phyloP scores from a whole-genome alignment of 2,113 vertebrate genomes.

The Phoenicopterus ruber region DNA sequence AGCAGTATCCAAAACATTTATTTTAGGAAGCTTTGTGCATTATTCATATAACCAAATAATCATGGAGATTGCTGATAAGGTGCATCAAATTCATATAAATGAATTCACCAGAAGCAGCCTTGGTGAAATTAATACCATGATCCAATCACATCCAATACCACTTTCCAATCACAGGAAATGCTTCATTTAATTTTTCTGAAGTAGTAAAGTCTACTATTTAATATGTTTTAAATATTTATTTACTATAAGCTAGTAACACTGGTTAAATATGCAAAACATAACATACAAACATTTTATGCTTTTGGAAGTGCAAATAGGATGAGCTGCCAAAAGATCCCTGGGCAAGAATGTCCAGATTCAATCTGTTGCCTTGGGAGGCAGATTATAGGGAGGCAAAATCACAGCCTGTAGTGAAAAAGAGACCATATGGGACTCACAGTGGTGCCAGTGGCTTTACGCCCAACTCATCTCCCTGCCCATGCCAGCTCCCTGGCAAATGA shows the following conservation, averaged over 20 bases:
- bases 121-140: background rate
- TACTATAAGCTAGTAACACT: background rate
- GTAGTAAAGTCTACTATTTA: background rate
- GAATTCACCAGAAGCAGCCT: background rate
- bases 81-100: background rate
- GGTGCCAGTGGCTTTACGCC: background rate
- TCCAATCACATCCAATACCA: background rate
- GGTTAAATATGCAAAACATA: background rate
- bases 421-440: conserved; percentile 19
- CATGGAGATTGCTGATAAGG: background rate
- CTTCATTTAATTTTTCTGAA: background rate
- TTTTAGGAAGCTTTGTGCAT: background rate
- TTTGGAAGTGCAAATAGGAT: background rate
- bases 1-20: background rate
- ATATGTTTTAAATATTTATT: background rate
- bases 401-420: background rate
- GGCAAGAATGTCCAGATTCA: conserved; percentile 36
- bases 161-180: background rate
- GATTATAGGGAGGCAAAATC: background rate
- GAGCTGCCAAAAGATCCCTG: conserved; percentile 26
- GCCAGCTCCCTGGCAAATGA: background rate
- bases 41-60: background rate
- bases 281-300: conserved; percentile 21
- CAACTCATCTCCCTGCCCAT: background rate
- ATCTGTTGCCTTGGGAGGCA: conserved; percentile 27